Conservation (phyloP, 2,888 invertebrate genomes). For the Pediacus dermestoides region DNA sequence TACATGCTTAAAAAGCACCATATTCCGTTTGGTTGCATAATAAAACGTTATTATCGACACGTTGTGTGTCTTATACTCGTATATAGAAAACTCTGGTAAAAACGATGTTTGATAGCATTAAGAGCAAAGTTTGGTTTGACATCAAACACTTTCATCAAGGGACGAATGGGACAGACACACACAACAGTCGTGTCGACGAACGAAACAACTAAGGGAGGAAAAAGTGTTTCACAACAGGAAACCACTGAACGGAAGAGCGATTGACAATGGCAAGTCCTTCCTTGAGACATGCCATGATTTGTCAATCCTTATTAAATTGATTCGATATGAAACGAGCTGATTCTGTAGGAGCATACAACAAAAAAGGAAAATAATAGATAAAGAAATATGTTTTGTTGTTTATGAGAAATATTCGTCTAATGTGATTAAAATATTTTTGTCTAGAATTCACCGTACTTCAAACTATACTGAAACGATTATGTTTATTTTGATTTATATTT, state of each 20-base stretch:
- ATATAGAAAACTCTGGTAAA: conserved; percentile 14
- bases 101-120: conserved; percentile 31
- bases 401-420: too few relatives aligned
- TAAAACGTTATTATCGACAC: conserved; percentile 6
- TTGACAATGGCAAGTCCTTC: conserved; percentile 27
- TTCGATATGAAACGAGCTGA: conserved; percentile 17
- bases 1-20: conserved; percentile 6
- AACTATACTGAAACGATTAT: too few relatives aligned
- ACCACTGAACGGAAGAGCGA: conserved; percentile 34
- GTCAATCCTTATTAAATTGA: conserved; percentile 24
- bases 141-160: conserved; percentile 33
- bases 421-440: too few relatives aligned
- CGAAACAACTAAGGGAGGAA: conserved; percentile 15
- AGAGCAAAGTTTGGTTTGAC: conserved; percentile 40
- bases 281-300: conserved; percentile 21
- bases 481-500: too few relatives aligned
- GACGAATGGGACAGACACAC: conserved; percentile 22
- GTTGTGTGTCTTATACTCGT: conserved; percentile 1
- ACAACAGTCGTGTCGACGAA: conserved; percentile 27
- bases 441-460: too few relatives aligned
- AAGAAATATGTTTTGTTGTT: too few relatives aligned
- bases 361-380: too few relatives aligned
- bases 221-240: conserved; percentile 33
- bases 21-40: too few relatives aligned
- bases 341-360: too few relatives aligned